Evolutionary conservation across 2,888 invertebrate species (phyloP).

Genomic region (Lumbricus terrestris): DNA sequence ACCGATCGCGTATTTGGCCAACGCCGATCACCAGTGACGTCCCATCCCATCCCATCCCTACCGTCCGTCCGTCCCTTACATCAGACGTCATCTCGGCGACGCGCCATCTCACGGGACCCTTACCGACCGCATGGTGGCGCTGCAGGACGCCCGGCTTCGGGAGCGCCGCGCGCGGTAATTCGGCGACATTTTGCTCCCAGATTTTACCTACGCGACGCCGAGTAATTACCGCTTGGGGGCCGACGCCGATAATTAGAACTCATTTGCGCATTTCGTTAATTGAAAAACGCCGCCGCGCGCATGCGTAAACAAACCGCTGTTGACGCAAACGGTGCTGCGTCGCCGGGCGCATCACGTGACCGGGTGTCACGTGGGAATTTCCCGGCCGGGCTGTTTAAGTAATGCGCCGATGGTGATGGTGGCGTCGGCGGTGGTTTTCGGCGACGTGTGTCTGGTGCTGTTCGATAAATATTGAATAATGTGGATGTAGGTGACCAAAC

Average conservation of each 20-base stretch:
- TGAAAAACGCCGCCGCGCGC: neutral
- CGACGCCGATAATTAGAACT: neutral
- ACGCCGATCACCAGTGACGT: neutral
- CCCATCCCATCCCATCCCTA: neutral
- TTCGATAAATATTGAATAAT: conserved; percentile 8
- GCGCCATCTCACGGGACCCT: neutral
- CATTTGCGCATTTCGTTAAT: conserved; percentile 10
- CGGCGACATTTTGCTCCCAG: conserved; percentile 18
- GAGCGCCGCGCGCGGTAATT: neutral
- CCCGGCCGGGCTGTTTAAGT: neutral
- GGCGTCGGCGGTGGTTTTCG: no score
- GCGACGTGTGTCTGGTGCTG: neutral
- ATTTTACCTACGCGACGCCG: neutral
- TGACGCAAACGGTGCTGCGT: neutral
- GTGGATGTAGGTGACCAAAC: conserved; percentile 3
- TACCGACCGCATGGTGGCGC: neutral
- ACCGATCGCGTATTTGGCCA: neutral
- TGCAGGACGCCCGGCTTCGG: neutral
- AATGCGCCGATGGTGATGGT: neutral
- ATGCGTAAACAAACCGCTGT: neutral
- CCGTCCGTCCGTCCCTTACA: no score
- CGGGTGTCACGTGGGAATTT: conserved; percentile 4
- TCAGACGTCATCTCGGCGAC: no score
- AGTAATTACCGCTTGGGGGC: neutral
- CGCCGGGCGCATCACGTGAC: neutral